phyloP scores from a whole-genome alignment of 2,113 vertebrate genomes.

The Azemiops feae region DNA sequence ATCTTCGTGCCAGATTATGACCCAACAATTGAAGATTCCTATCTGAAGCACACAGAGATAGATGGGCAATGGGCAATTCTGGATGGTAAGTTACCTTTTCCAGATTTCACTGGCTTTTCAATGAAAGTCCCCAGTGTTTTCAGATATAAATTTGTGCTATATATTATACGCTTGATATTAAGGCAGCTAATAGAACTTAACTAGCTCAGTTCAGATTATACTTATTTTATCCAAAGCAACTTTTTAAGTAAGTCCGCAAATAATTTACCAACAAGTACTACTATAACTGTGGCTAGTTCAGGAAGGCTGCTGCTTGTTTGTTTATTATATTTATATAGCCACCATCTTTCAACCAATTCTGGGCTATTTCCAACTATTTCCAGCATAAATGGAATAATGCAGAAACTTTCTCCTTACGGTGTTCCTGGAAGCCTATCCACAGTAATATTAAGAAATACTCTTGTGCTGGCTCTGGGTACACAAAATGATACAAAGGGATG shows the following conservation, averaged over 20 bases:
- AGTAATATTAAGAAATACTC: background rate
- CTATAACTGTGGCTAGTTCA: background rate
- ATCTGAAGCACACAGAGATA: conserved; percentile 97
- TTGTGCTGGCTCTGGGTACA: background rate
- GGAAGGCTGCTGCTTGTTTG: background rate
- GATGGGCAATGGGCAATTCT: conserved; percentile 98
- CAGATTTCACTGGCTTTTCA: background rate
- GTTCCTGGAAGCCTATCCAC: background rate
- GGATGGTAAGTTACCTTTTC: conserved; percentile 81
- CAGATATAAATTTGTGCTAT: background rate
- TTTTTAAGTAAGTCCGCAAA: background rate
- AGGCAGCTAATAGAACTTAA: background rate
- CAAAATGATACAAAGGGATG: background rate
- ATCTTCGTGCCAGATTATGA: conserved; percentile 99
- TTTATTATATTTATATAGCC: background rate
- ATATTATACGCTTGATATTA: background rate
- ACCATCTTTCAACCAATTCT: background rate
- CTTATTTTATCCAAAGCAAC: background rate
- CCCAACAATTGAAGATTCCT: conserved; percentile 98
- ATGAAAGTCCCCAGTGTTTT: background rate
- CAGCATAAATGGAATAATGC: background rate
- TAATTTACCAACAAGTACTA: background rate
- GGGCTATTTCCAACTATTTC: background rate
- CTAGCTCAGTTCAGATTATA: background rate
- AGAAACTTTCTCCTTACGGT: background rate